phyloP scores from a whole-genome alignment of 1,140 invertebrate species.

The Bombus balteatus region DNA sequence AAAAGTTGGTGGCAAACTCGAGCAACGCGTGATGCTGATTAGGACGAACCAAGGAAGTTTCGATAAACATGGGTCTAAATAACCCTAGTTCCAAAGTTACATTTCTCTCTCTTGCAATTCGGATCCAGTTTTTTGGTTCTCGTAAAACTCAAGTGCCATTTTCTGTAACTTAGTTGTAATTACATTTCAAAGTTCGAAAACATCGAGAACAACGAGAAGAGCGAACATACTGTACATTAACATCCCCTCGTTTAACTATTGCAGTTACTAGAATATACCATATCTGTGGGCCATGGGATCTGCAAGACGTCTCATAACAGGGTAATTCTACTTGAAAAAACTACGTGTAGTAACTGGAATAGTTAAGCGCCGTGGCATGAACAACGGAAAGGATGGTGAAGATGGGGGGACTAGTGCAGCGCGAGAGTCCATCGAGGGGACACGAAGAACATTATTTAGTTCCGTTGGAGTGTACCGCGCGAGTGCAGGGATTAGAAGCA shows the following conservation, averaged over 20 bases:
- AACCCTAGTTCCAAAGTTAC: no score
- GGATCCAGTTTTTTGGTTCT: no score
- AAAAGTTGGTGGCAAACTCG: no score
- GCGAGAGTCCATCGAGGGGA: constrained; percentile 20
- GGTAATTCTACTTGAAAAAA: not conserved
- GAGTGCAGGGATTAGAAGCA: constrained; percentile 63
- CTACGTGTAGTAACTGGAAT: not conserved
- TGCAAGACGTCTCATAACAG: not conserved
- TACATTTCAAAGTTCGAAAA: no score
- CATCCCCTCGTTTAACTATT: not conserved
- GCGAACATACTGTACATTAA: not conserved
- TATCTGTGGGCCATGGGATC: not conserved
- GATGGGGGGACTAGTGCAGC: not conserved
- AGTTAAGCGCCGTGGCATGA: not conserved
- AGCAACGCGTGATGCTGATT: no score
- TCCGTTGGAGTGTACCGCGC: constrained; percentile 53
- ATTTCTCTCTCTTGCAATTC: no score
- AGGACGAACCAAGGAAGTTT: no score
- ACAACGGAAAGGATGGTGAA: not conserved
- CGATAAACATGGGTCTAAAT: no score
- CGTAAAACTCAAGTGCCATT: no score
- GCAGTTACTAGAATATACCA: not conserved
- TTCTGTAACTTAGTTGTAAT: no score
- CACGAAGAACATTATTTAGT: constrained; percentile 63
- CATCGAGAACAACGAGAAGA: no score